Conservation (phyloP, 2,888 invertebrate genomes). For the Portevinia maculata region DNA sequence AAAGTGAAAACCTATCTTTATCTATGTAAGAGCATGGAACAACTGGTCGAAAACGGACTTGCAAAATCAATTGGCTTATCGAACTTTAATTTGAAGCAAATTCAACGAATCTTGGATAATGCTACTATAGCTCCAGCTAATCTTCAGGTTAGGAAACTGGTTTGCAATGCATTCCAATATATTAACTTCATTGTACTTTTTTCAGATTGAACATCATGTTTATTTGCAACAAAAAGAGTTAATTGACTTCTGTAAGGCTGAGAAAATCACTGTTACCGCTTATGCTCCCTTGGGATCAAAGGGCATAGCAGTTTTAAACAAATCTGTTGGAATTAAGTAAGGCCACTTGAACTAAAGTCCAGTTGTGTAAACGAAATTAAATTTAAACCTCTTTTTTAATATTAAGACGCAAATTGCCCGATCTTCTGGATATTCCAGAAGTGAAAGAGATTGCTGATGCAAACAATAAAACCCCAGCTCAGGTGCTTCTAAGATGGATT, state of each 20-base stretch:
- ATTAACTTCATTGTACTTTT: neutral
- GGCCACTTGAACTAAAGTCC: constrained; percentile 5
- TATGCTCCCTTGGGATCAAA: constrained; percentile 91
- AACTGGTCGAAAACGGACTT: constrained; percentile 84
- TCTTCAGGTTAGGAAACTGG: constrained; percentile 82
- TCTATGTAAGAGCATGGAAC: constrained; percentile 83
- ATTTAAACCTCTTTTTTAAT: neutral
- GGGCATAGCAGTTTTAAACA: constrained; percentile 85
- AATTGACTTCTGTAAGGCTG: constrained; percentile 85
- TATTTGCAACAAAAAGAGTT: constrained; percentile 89
- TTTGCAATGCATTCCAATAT: neutral
- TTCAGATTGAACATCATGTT: constrained; percentile 89
- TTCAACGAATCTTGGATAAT: constrained; percentile 86
- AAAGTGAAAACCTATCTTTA: neutral
- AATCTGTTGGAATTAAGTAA: constrained; percentile 78
- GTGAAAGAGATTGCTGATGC: constrained; percentile 85
- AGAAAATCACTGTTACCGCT: constrained; percentile 89
- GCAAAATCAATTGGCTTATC: constrained; percentile 92
- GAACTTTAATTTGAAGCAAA: constrained; percentile 90
- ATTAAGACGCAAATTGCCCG: constrained; percentile 86
- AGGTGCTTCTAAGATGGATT: constrained; percentile 88
- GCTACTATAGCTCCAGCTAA: constrained; percentile 86
- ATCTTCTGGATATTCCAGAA: constrained; percentile 86
- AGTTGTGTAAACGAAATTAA: neutral
- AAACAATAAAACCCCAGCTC: constrained; percentile 88